Conservation (phyloP, 2,888 invertebrate genomes). For the Nineta flava region DNA sequence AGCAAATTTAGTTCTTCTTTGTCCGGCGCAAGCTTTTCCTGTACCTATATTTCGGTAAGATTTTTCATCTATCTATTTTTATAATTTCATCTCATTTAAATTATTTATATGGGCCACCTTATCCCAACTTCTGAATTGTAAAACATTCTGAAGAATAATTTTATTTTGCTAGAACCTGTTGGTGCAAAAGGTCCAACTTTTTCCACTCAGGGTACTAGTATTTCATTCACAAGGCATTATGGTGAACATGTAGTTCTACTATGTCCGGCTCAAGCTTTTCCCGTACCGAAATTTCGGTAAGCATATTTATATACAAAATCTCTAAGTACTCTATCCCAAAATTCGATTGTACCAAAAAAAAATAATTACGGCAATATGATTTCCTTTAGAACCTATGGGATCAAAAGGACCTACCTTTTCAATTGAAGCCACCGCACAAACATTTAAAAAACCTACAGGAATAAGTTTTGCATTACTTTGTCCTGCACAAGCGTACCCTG, state of each 20-base stretch:
- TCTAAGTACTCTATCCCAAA: constrained; percentile 38
- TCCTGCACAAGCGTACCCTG: constrained; percentile 48
- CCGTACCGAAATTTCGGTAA: constrained; percentile 41
- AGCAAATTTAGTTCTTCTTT: constrained; percentile 34
- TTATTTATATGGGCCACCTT: constrained; percentile 26
- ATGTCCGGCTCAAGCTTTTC: constrained; percentile 40
- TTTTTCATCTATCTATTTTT: not conserved
- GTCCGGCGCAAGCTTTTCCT: constrained; percentile 42
- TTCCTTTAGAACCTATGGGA: constrained; percentile 1
- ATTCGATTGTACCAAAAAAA: not conserved
- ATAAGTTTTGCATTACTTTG: constrained; percentile 36
- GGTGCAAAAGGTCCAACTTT: constrained; percentile 23
- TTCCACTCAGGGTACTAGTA: constrained; percentile 18
- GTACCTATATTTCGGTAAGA: constrained; percentile 27
- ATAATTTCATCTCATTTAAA: constrained; percentile 12
- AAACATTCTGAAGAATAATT: no score
- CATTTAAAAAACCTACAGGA: constrained; percentile 25
- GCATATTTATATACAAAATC: constrained; percentile 54
- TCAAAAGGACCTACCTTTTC: constrained; percentile 1
- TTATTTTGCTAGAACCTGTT: constrained; percentile 20
- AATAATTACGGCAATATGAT: no score
- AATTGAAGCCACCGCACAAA: constrained; percentile 19
- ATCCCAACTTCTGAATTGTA: constrained; percentile 43
- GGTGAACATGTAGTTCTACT: constrained; percentile 24
- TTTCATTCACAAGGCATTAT: constrained; percentile 21